Conservation (phyloP, 1,140 invertebrate species). For the Zaprionus camerounensis region DNA sequence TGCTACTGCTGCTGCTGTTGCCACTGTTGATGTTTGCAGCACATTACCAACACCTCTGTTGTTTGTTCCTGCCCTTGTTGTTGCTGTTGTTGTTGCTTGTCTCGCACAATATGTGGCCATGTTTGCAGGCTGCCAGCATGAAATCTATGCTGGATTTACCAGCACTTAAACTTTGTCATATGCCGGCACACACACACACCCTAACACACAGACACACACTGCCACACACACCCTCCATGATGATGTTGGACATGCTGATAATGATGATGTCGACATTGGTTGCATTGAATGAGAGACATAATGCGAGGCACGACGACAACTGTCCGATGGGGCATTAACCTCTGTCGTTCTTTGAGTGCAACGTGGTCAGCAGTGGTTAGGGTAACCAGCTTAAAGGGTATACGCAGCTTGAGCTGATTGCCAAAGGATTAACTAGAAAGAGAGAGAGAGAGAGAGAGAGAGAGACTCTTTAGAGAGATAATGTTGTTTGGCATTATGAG, state of each 20-base stretch:
- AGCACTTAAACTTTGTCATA: constrained; percentile 83
- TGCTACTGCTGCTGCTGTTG: constrained; percentile 36
- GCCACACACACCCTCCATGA: neutral
- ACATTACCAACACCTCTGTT: constrained; percentile 69
- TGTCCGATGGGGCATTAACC: constrained; percentile 77
- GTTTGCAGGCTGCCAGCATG: constrained; percentile 77
- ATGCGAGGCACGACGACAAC: constrained; percentile 51
- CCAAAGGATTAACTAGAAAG: neutral
- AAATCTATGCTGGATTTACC: constrained; percentile 78
- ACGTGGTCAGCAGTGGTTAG: neutral
- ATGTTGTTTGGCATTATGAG: neutral
- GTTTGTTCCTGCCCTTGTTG: constrained; percentile 30
- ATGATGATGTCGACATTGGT: constrained; percentile 55
- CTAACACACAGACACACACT: constrained; percentile 12
- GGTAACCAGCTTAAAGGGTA: neutral
- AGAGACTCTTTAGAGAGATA: neutral
- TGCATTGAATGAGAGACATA: constrained; percentile 70
- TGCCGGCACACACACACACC: constrained; percentile 28
- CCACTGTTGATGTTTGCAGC: constrained; percentile 47
- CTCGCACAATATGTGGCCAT: constrained; percentile 81
- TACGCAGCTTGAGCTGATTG: neutral
- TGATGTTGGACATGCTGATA: constrained; percentile 51
- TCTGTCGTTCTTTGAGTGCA: constrained; percentile 41
- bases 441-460: neutral
- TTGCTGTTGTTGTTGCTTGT: constrained; percentile 53